phyloP scores from a whole-genome alignment of 2,797 vertebrate genomes.

The Coendou prehensilis region DNA sequence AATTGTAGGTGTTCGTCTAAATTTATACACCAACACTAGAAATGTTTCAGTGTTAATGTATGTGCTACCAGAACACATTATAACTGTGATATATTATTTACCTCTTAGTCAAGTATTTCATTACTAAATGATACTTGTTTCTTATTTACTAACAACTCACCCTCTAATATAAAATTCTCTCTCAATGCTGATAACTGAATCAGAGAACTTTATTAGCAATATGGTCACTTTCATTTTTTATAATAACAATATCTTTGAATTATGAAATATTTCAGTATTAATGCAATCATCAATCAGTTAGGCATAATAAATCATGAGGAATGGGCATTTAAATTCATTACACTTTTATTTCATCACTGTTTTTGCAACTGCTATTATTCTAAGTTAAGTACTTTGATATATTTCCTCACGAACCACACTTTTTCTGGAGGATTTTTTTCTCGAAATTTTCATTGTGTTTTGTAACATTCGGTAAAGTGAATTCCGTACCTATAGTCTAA shows the following conservation, averaged over 20 bases:
- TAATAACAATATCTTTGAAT: neutral
- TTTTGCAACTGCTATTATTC: constrained; percentile 25
- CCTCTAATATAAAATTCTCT: constrained; percentile 31
- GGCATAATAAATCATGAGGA: constrained; percentile 13
- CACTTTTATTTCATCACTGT: constrained; percentile 22
- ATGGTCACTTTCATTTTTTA: neutral
- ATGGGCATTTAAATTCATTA: neutral
- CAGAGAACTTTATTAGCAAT: constrained; percentile 56
- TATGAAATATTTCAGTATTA: neutral
- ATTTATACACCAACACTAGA: neutral
- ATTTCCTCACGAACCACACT: neutral
- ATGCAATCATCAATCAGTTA: neutral
- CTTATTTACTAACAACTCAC: neutral
- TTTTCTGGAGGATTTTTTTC: constrained; percentile 42
- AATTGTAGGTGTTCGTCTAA: neutral
- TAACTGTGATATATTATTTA: constrained; percentile 6
- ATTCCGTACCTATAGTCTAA: constrained; percentile 93
- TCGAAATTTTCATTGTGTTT: neutral
- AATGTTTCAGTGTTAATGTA: constrained; percentile 32
- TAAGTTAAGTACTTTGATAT: constrained; percentile 25
- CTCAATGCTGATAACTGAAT: neutral
- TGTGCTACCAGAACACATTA: neutral
- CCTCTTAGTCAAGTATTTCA: constrained; percentile 10
- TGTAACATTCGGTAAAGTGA: neutral
- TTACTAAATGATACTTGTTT: constrained; percentile 36